Conservation (phyloP, 2,113 vertebrate genomes). For the Galbula dea region DNA sequence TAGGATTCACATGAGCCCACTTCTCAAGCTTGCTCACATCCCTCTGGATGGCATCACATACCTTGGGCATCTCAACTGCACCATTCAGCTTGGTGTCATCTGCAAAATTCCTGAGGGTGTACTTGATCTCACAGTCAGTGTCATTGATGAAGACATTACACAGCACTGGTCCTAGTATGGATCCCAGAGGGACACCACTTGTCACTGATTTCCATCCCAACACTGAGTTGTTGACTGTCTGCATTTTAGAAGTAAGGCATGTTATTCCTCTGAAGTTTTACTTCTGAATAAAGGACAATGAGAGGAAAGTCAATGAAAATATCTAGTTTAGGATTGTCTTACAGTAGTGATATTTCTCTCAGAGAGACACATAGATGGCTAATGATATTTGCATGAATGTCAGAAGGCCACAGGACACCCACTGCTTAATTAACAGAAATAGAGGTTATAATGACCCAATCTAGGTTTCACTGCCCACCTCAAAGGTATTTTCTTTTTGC, state of each 20-base stretch:
- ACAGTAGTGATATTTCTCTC: slow-evolving; percentile 24
- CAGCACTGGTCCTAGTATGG: too few species aligned
- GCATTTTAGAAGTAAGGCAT: neutral
- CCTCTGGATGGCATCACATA: too few species aligned
- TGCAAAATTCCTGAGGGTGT: neutral
- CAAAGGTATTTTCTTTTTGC: slow-evolving; percentile 8
- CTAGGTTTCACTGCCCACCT: slow-evolving; percentile 29
- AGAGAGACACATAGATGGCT: slow-evolving; percentile 53
- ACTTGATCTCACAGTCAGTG: too few species aligned
- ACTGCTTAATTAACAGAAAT: slow-evolving; percentile 67
- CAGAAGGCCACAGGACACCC: slow-evolving; percentile 58
- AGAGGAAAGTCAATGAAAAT: slow-evolving; percentile 40
- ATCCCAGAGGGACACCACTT: neutral
- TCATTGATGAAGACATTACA: neutral
- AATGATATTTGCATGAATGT: slow-evolving; percentile 69
- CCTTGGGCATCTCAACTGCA: too few species aligned
- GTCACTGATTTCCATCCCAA: neutral
- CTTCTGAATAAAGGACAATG: neutral
- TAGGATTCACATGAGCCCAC: too few species aligned
- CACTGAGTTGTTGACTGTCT: neutral
- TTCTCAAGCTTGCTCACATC: neutral
- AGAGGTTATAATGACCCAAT: slow-evolving; percentile 62
- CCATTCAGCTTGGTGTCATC: neutral
- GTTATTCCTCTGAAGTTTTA: neutral
- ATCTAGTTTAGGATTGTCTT: slow-evolving; percentile 18